Evolutionary conservation across 1,140 invertebrate genomes (phyloP), one percentile per base, ranked within the genome.

Genomic region (Heliconius hermathena): DNA sequence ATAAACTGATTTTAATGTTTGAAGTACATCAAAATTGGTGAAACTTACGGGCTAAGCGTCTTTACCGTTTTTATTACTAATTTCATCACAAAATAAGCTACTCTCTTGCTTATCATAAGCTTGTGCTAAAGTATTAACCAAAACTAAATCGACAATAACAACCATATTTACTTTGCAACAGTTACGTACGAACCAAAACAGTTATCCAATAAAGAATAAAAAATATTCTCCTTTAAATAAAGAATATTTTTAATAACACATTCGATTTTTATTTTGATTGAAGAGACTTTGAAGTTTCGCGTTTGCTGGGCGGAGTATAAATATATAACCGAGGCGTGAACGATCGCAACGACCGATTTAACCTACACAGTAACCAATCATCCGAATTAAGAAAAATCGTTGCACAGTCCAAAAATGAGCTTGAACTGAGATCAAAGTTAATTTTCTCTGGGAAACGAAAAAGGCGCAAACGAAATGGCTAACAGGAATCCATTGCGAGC

Each of bases 71-170:
- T 87, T 88, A 86, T 90, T 85, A 86, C 77, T 79, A 77, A 86
- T 84, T 81, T 78, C 82, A 87, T 85, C 86, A 85, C 87, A 87
- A 90, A 89, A 83, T 81, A 78, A 81, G 66, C 78, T 81, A 82
- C 84, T 85, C 87, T 89, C 87, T 89, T 84, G 33, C 33, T 89
- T 80, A 89, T 81, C 78, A 84, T 86, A 88, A 81, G 81, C 81
- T 84, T 86, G 78, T 80, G 80, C 86, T 90, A 86, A 87, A 83
- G 74, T 85, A 82, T 81, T 33, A 33, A 33, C 2, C 29, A 33
- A 33, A 82, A 85, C 85, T 87, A 91, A 91, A 91, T 89, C 83
- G 79, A 26, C 22, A 90, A 88, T 90, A 90, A 93, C 90, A 88
- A 89, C 85, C 76, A 79, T 41, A 60, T 75, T 75, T 57, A 11